Conservation (phyloP, 37 sponge, comb jelly and placozoan species). For the Mnemiopsis leidyi region DNA sequence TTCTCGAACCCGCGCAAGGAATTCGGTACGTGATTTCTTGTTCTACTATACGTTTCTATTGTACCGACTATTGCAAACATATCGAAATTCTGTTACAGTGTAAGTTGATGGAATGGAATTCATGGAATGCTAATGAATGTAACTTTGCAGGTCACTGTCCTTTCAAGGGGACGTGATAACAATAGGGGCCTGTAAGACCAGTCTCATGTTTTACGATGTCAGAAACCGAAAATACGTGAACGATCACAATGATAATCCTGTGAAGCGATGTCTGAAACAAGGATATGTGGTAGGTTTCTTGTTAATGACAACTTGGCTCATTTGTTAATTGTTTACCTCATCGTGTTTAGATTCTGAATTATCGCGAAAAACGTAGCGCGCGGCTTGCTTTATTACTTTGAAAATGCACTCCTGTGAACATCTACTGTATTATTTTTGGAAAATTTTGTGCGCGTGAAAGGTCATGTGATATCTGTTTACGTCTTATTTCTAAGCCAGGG, state of each 20-base stretch:
- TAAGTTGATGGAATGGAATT: neutral
- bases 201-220: constrained; percentile 62
- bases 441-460: neutral
- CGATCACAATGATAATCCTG: constrained; percentile 21
- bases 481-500: neutral
- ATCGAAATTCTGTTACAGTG: neutral
- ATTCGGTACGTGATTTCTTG: neutral
- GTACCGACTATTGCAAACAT: too few relatives aligned
- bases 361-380: neutral
- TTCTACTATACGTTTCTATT: too few relatives aligned
- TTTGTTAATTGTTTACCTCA: neutral
- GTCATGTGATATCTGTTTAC: constrained; percentile 1
- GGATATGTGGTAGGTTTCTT: constrained; percentile 46
- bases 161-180: constrained; percentile 61
- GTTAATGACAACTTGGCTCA: too few relatives aligned
- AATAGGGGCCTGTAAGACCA: constrained; percentile 43
- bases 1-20: constrained; percentile 48
- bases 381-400: neutral
- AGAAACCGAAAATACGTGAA: constrained; percentile 30
- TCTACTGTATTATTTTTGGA: constrained; percentile 67
- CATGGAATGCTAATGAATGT: neutral
- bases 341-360: neutral
- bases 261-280: neutral
- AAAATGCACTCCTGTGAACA: constrained; percentile 55
- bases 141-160: constrained; percentile 29